Evolutionary conservation across 2,113 vertebrate species (phyloP), one percentile per base, ranked within the genome.

Genomic region (Lamprotornis superbus): DNA sequence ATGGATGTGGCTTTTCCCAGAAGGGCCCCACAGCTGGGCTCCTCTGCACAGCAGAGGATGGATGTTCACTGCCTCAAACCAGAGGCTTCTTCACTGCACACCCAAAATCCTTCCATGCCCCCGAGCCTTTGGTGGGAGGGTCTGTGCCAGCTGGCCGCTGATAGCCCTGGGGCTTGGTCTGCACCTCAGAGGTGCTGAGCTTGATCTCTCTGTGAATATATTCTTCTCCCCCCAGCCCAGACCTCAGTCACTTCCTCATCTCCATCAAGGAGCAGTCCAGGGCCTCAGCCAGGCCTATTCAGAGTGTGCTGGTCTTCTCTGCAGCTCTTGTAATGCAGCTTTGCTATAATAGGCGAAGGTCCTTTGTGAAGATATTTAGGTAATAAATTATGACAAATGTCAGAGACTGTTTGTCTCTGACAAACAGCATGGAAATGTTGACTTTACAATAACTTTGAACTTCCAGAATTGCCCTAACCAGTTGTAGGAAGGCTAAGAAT

Each of bases 181-280:
- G 15, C 25, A 24, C 25, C 19, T 28, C 0, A 0, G 28, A 19
- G 33, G 8, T 35, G 33, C 12, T 37, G 5, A 33, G 4, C 18
- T 40, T 33, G n/a, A 39, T 28, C 11, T 12, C 30, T 14, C 35
- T 30, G 24, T 18, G 35, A 18, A 69, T 50, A 17, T 14, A 12
- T 19, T 50, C 44, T 28, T 50, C 12, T 60, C 5, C 19, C 11
- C 11, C 4, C 19, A 42, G 31, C 5, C 20, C 12, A 40, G 15
- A 28, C 15, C n/a, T 12, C 35, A 28, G 23, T 9, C 24, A n/a
- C 24, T 18, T 5, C n/a, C 23, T 49, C 19, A 42, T 15, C 44
- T 70, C 65, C 55, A 42, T 35, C 37, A 19, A 19, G 0, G 5
- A 19, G 12, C 20, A 4, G 31, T 42, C 5, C 37, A 33, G 69